Evolutionary conservation across 2,113 vertebrate species (phyloP).

Genomic region (Spilogale gracilis): DNA sequence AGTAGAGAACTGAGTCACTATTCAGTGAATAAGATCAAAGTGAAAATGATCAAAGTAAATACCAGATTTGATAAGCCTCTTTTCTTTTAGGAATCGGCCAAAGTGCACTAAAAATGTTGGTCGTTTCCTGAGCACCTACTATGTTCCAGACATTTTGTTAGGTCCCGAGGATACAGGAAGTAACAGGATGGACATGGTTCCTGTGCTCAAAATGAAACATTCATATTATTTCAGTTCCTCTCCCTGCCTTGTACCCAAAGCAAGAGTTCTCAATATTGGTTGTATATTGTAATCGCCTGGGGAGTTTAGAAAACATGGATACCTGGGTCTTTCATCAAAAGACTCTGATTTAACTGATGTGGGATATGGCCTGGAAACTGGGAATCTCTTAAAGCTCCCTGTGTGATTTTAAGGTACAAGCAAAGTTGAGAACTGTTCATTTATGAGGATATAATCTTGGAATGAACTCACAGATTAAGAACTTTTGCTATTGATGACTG

Average conservation of each 20-base stretch:
- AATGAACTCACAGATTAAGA: background rate
- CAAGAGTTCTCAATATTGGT: background rate
- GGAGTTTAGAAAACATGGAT: conserved; percentile 2
- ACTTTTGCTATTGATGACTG: background rate
- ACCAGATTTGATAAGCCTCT: background rate
- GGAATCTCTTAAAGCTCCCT: background rate
- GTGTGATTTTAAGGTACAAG: background rate
- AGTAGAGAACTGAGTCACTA: background rate
- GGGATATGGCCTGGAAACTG: background rate
- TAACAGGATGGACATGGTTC: background rate
- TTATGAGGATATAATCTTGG: background rate
- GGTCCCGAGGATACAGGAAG: background rate
- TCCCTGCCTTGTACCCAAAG: background rate
- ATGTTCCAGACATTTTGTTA: background rate
- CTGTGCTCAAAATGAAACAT: background rate
- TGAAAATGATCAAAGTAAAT: conserved; percentile 16
- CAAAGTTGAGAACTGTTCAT: background rate
- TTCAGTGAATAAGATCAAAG: conserved; percentile 35
- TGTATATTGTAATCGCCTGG: background rate
- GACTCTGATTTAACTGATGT: conserved; percentile 9
- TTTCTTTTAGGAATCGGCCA: background rate
- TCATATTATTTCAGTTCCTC: conserved; percentile 15
- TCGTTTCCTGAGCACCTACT: conserved; percentile 7
- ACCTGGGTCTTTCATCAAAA: background rate
- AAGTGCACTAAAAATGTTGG: background rate